Conservation (phyloP, 2,797 vertebrate species). For the Paratrypauchen microcephalus region DNA sequence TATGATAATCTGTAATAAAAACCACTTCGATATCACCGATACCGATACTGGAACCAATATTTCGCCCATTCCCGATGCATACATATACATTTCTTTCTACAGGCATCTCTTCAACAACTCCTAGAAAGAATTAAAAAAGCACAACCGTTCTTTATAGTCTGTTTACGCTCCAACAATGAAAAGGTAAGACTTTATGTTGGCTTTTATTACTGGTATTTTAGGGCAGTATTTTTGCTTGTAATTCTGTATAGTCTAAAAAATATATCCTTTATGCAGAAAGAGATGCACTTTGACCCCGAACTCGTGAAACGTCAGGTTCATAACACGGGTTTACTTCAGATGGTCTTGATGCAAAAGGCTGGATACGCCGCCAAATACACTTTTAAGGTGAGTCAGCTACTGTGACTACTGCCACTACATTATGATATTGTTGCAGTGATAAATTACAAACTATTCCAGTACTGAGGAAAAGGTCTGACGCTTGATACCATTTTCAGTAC, state of each 20-base stretch:
- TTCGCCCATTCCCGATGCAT: no score
- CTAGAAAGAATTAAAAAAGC: conserved; percentile 84
- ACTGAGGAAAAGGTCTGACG: neutral
- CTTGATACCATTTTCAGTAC: neutral
- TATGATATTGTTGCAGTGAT: neutral
- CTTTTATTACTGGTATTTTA: neutral
- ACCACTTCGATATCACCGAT: no score
- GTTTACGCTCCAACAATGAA: conserved; percentile 89
- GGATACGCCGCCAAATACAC: conserved; percentile 92
- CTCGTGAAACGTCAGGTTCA: conserved; percentile 89
- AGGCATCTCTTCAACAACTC: conserved; percentile 88
- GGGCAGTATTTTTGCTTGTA: neutral
- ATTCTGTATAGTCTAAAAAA: no score
- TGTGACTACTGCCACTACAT: neutral
- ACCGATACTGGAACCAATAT: no score
- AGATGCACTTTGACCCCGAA: conserved; percentile 86
- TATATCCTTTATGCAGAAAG: conserved; percentile 74
- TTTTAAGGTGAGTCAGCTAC: conserved; percentile 79
- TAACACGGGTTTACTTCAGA: conserved; percentile 88
- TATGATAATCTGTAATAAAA: no score
- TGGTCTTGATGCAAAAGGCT: conserved; percentile 86
- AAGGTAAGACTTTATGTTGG: conserved; percentile 76
- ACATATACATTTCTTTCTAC: conserved; percentile 23
- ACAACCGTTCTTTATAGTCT: conserved; percentile 92
- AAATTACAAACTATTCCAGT: no score